A percentile compares a stretch with the other conserved stretches of the same genome.
phyloP scores from a whole-genome alignment of 2,888 invertebrate species.

The Pterostichus madidus region DNA sequence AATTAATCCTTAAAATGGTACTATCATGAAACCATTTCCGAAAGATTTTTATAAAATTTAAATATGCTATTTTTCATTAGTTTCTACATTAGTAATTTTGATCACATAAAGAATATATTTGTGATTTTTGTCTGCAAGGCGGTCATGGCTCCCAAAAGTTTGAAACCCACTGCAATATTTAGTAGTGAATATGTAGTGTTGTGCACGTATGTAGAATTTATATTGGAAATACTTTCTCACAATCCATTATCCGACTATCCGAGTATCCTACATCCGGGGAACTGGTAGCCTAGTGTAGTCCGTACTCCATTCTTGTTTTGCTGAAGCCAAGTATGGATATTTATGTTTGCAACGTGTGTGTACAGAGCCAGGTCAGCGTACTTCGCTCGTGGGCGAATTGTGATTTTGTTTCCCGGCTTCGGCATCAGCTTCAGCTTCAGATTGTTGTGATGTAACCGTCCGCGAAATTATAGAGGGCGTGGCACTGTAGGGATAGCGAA shows the following conservation, averaged over 20 bases:
- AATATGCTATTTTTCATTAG: no score
- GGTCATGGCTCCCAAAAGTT: no score
- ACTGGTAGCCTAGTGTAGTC: background rate
- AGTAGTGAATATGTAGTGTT: no score
- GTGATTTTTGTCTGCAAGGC: no score
- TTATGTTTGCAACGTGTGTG: slow-evolving; percentile 14
- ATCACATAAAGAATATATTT: no score
- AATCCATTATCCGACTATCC: background rate
- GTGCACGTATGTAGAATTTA: slow-evolving; percentile 6
- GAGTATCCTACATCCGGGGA: no score
- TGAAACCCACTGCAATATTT: no score
- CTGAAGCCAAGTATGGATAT: slow-evolving; percentile 13
- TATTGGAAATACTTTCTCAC: slow-evolving; percentile 8
- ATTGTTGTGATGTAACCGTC: background rate
- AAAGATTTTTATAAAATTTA: no score
- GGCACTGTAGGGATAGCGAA: background rate
- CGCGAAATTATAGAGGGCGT: no score
- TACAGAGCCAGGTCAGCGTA: slow-evolving; percentile 9
- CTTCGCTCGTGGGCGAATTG: background rate
- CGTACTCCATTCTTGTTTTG: slow-evolving; percentile 10
- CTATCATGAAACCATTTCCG: no score
- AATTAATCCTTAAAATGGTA: no score
- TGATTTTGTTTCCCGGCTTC: slow-evolving; percentile 2
- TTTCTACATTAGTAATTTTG: no score
- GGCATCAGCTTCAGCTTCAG: background rate